Evolutionary conservation across 2,888 invertebrate species (phyloP).

Genomic region (Harpalus rufipes): DNA sequence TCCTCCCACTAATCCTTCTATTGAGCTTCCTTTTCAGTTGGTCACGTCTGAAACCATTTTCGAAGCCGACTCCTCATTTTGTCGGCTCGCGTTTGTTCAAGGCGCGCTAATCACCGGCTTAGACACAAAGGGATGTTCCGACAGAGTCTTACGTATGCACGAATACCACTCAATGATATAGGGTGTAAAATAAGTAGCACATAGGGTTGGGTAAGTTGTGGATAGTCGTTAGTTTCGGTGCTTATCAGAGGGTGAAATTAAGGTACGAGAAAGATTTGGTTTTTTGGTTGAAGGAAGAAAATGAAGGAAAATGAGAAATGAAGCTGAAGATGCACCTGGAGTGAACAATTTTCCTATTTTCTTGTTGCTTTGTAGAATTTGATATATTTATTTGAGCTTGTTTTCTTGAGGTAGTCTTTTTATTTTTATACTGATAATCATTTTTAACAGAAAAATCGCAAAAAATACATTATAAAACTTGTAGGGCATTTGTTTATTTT

Average conservation of each 20-base stretch:
- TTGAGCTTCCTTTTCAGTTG: not conserved
- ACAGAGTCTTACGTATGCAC: slow-evolving; percentile 53
- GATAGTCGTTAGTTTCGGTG: not conserved
- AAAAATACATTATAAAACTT: no score
- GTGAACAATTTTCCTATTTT: not conserved
- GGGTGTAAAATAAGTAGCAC: slow-evolving; percentile 29
- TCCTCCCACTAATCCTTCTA: not conserved
- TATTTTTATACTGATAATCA: no score
- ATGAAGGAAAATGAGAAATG: slow-evolving; percentile 7
- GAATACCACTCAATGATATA: slow-evolving; percentile 5
- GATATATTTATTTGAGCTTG: not conserved
- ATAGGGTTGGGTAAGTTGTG: not conserved
- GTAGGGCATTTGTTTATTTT: no score
- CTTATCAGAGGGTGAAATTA: slow-evolving; percentile 2
- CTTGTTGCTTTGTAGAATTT: not conserved
- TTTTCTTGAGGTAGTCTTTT: no score
- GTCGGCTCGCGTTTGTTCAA: slow-evolving; percentile 47
- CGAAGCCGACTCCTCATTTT: slow-evolving; percentile 12
- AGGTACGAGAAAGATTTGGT: slow-evolving; percentile 5
- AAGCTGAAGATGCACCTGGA: slow-evolving; percentile 24
- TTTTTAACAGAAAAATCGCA: no score
- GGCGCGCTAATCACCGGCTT: slow-evolving; percentile 62
- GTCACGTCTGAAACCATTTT: slow-evolving; percentile 22
- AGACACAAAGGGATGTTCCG: slow-evolving; percentile 50
- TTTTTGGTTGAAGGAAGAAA: slow-evolving; percentile 36